These are phyloP conservation scores for Apamea anceps DNA, from an alignment of 2,888 invertebrate genomes.

Conservation along the genomic window DNA sequence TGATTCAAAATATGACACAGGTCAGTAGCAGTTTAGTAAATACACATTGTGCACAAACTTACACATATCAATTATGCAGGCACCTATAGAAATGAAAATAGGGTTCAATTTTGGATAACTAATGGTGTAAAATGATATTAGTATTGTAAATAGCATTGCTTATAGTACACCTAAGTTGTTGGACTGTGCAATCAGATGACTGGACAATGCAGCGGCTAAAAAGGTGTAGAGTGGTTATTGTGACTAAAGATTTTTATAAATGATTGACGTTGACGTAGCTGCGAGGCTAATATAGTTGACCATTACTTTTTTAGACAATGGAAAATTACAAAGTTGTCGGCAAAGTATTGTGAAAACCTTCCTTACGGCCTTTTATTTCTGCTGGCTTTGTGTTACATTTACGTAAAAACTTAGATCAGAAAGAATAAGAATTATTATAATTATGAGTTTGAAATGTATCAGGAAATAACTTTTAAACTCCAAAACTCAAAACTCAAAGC, in stretches of 20 bases:
- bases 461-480: background rate
- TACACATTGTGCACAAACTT: slow-evolving; percentile 47
- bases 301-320: background rate
- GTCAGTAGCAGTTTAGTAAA: slow-evolving; percentile 76
- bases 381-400: background rate
- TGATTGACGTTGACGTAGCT: background rate
- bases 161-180: slow-evolving; percentile 73
- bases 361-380: too few species aligned
- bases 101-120: slow-evolving; percentile 60
- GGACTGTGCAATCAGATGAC: slow-evolving; percentile 82
- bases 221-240: slow-evolving; percentile 60
- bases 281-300: background rate
- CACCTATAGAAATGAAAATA: slow-evolving; percentile 47
- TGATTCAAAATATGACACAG: slow-evolving; percentile 75
- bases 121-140: slow-evolving; percentile 53
- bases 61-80: background rate
- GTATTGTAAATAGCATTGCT: slow-evolving; percentile 65
- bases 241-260: background rate
- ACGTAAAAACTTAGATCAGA: background rate
- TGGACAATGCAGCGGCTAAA: slow-evolving; percentile 76
- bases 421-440: background rate
- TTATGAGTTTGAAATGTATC: background rate
- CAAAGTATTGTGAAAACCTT: background rate
- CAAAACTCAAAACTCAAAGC: too few species aligned
- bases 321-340: background rate